Base-by-base conservation (phyloP, 2,113 vertebrate genomes). In the Carlito syrichta region DNA sequence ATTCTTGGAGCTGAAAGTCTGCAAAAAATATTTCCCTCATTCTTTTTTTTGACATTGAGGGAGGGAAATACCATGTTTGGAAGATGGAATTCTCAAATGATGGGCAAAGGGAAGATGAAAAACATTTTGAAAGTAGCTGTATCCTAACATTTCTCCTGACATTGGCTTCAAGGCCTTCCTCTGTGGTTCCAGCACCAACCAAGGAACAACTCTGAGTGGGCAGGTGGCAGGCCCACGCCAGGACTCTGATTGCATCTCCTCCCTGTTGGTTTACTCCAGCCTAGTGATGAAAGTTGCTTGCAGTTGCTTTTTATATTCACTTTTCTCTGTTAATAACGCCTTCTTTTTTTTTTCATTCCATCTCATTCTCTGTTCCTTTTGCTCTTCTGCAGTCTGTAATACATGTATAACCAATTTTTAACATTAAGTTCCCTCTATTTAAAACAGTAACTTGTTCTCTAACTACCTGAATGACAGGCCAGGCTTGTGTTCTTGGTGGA, bases 281-380 rank as follows among this genome's bases (percentile, higher is more conserved):
- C 2, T 50, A 54, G 5, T n/a, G 30, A 27, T 10, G 5, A 40
- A 2, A n/a, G 35, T 9, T 54, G 2, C 2, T 54, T 6, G 30
- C 16, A 63, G 27, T 7, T 45, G 19, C 8, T 87, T 3, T 52
- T 48, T 87, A 66, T 60, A 66, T 52, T 32, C 16, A 56, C 1
- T 13, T 12, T 63, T 74, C 27, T 74, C 45, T 63, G 19, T 52
- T 5, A 81, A 17, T 8, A 8, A 81, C 3, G 32, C 1, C 11
- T 79, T 69, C 16, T 52, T 60, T 30, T 25, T 9, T 35, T 17
- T 23, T 9, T 12, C 56, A 17, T 20, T 4, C 1, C 35, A 11
- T 76, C 6, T 40, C 19, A 43, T 63, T 35, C 25, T 86, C 2
- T 73, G 3, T 11, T 74, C 9, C 13, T 35, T 84, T 79, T 93